Base-by-base conservation (phyloP, 37 sponge, comb jelly and placozoan species). In the Ianthella basta region DNA sequence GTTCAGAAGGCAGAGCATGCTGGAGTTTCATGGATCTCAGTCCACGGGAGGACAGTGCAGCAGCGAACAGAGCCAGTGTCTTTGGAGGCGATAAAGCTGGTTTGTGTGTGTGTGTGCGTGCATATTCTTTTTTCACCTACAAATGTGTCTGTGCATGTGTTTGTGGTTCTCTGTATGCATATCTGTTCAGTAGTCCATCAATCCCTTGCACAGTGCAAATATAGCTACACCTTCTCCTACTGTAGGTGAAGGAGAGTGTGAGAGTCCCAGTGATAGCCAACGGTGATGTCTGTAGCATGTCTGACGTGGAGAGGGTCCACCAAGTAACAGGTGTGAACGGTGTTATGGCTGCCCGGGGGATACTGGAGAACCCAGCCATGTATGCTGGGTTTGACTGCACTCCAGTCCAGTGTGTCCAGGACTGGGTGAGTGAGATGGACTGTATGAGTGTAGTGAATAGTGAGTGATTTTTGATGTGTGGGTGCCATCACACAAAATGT, bases 341-440 rank as follows among this genome's bases (percentile, higher is more conserved):
- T 87, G 94, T 97, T 37, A 97, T 97, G 98, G 72, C 89, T 61
- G 98, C 98, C 10, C 80, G 96, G 33, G 98, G 98, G 8, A 86
- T 97, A 4, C 91, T 97, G 18, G 67, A 87, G 38, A 97, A 97
- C 83, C 98, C 98, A 33, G 91, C 96, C 67, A 84, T 97, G 78
- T 97, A 68, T 70, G 89, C 88, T 59, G 98, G 98, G 20, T 84
- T 81, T 56, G 23, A 18, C 54, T 21, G 38, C 57, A 97, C 98
- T 27, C 95, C 98, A 32, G 59, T 86, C 23, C 30, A 85, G 68
- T 95, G 95, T 29, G 82, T 97, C 19, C 70, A 91, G 70, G 93
- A 95, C 82, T 97, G 95, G 95, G 89, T 88, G 8, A 64, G 80
- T 55, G 14, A 34, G 44, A 37, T n/a, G n/a, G n/a, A n/a, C n/a